A percentile compares a stretch with the other conserved stretches of the same genome.
phyloP scores from a whole-genome alignment of 1,140 invertebrate genomes.

The Paraescarpia echinospica region DNA sequence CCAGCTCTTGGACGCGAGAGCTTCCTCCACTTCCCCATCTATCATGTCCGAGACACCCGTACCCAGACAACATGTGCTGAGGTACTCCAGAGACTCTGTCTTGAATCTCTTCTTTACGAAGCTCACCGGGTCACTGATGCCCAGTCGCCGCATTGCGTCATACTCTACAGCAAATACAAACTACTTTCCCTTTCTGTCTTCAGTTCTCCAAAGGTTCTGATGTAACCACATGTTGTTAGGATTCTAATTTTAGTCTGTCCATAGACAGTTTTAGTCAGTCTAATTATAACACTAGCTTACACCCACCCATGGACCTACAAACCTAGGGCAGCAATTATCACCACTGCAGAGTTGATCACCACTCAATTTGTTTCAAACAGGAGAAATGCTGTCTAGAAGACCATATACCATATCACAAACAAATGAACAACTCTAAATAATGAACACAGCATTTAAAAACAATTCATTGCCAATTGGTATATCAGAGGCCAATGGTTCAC shows the following conservation, averaged over 20 bases:
- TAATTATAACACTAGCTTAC: no score
- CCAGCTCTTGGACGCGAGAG: conserved; percentile 72
- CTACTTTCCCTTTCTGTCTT: not conserved
- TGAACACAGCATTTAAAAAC: no score
- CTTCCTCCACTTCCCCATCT: conserved; percentile 83
- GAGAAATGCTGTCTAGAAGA: no score
- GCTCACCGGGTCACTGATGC: conserved; percentile 80
- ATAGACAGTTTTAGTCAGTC: not conserved
- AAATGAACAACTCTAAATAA: no score
- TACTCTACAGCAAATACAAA: conserved; percentile 69
- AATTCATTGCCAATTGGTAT: no score
- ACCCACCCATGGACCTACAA: no score
- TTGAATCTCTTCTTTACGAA: conserved; percentile 81
- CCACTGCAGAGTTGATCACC: no score
- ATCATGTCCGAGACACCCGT: conserved; percentile 74
- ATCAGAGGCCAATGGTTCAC: no score
- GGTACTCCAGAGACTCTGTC: conserved; percentile 69
- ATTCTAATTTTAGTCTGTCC: not conserved
- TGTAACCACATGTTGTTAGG: not conserved
- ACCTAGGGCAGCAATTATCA: no score
- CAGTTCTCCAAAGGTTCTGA: no score
- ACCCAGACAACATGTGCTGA: conserved; percentile 79
- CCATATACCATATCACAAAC: no score
- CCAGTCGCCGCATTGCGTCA: conserved; percentile 82
- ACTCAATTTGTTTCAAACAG: no score